A percentile compares a stretch with the other conserved stretches of the same genome.
Evolutionary conservation across 2,888 invertebrate species (phyloP).

Genomic region (Rhyacophila evoluta): DNA sequence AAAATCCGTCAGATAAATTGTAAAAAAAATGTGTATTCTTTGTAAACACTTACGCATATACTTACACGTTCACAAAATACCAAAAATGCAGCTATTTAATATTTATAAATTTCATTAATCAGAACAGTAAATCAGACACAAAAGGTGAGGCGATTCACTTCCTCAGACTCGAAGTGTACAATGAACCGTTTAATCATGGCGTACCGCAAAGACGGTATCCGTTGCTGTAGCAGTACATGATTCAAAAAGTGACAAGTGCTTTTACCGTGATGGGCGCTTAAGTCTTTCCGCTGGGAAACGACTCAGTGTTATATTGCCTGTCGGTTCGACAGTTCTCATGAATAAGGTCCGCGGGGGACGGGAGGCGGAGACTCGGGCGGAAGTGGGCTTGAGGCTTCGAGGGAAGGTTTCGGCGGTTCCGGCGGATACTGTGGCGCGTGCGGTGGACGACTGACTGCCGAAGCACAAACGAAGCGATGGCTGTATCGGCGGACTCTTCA

Average conservation of each 20-base stretch:
- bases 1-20: too few species aligned
- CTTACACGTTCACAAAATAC: too few species aligned
- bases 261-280: slow-evolving; percentile 33
- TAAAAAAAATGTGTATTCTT: too few species aligned
- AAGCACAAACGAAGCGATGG: slow-evolving; percentile 22
- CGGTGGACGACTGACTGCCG: slow-evolving; percentile 24
- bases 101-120: not conserved
- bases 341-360: slow-evolving; percentile 53
- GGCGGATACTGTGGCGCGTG: slow-evolving; percentile 15
- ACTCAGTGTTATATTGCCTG: slow-evolving; percentile 54
- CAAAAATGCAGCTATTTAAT: too few species aligned
- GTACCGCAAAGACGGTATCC: slow-evolving; percentile 51
- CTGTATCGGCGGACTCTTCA: slow-evolving; percentile 14
- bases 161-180: slow-evolving; percentile 41
- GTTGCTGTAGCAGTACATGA: not conserved
- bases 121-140: slow-evolving; percentile 2
- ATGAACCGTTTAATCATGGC: slow-evolving; percentile 55
- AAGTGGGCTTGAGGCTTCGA: slow-evolving; percentile 30
- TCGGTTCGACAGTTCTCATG: slow-evolving; percentile 55
- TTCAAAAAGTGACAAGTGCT: slow-evolving; percentile 28
- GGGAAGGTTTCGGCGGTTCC: slow-evolving; percentile 18
- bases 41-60: too few species aligned
- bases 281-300: slow-evolving; percentile 7
- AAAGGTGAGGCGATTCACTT: slow-evolving; percentile 5
- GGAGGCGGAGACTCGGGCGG: slow-evolving; percentile 33